Evolutionary conservation across 2,797 vertebrate genomes (phyloP).

Genomic region (Enteromius mattozi): DNA sequence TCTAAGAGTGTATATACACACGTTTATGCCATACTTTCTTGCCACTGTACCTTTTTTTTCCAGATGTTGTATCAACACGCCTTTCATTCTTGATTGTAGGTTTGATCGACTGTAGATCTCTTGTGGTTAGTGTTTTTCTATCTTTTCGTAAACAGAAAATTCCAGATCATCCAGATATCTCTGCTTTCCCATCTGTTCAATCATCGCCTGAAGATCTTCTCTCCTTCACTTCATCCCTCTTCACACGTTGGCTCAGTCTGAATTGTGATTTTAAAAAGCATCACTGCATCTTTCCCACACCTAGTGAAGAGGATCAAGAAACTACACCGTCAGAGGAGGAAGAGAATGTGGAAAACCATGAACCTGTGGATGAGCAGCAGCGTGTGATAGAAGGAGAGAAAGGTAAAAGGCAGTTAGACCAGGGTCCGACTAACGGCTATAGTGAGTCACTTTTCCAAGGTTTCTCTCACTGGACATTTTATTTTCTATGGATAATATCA

Average conservation of each 20-base stretch:
- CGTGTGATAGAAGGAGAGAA: constrained; percentile 37
- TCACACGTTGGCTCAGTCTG: constrained; percentile 71
- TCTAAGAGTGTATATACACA: neutral
- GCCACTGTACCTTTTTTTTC: neutral
- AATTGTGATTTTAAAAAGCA: constrained; percentile 63
- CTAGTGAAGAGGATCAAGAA: constrained; percentile 39
- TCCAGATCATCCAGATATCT: constrained; percentile 69
- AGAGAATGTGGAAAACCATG: constrained; percentile 23
- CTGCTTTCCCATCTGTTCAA: constrained; percentile 53
- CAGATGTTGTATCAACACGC: neutral
- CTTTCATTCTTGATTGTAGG: neutral
- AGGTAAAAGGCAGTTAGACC: constrained; percentile 38
- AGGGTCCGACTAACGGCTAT: constrained; percentile 17
- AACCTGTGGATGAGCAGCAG: neutral
- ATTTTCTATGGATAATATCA: constrained; percentile 33
- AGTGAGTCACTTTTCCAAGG: neutral
- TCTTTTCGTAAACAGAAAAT: constrained; percentile 69
- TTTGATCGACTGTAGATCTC: neutral
- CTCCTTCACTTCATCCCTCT: constrained; percentile 71
- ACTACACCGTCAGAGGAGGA: neutral
- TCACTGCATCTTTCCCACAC: constrained; percentile 69
- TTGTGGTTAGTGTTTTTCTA: neutral
- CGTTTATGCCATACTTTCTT: constrained; percentile 4
- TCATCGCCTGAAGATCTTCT: constrained; percentile 80
- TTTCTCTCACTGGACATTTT: constrained; percentile 35